phyloP scores from a whole-genome alignment of 2,888 invertebrate genomes.

The Drosophila cognata region DNA sequence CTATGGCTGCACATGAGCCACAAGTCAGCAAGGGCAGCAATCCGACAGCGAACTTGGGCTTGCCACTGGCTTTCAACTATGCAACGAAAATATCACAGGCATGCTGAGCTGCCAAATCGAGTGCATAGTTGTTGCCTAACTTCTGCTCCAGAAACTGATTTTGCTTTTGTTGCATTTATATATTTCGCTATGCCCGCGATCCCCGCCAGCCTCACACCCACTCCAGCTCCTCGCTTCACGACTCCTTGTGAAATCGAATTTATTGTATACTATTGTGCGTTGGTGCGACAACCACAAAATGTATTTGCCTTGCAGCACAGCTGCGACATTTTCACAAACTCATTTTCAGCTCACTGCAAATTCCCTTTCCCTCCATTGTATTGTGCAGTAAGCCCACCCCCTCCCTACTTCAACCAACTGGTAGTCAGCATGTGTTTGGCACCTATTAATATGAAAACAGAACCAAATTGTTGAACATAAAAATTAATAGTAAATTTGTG shows the following conservation, averaged over 20 bases:
- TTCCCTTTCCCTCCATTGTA: neutral
- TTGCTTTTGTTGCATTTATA: conserved; percentile 34
- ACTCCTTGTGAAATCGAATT: conserved; percentile 63
- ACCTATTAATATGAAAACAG: conserved; percentile 68
- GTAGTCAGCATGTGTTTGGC: conserved; percentile 67
- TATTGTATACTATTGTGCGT: conserved; percentile 73
- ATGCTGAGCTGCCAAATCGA: conserved; percentile 56
- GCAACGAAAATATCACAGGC: conserved; percentile 66
- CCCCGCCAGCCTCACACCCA: neutral
- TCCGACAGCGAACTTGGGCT: conserved; percentile 34
- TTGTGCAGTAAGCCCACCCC: neutral
- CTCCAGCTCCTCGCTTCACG: neutral
- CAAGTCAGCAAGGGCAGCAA: conserved; percentile 15
- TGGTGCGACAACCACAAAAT: conserved; percentile 68
- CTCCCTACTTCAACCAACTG: neutral
- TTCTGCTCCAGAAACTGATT: conserved; percentile 24
- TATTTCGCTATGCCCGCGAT: conserved; percentile 17
- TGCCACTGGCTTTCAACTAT: conserved; percentile 43
- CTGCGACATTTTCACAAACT: conserved; percentile 68
- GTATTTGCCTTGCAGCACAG: conserved; percentile 67
- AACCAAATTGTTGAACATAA: conserved; percentile 41
- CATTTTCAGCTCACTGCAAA: conserved; percentile 29
- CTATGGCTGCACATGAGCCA: conserved; percentile 58
- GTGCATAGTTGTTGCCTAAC: conserved; percentile 59
- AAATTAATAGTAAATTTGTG: conserved; percentile 73